These are phyloP conservation scores for Sebastes vulpes DNA, from an alignment of 2,797 vertebrate species.

Conservation along the genomic window DNA sequence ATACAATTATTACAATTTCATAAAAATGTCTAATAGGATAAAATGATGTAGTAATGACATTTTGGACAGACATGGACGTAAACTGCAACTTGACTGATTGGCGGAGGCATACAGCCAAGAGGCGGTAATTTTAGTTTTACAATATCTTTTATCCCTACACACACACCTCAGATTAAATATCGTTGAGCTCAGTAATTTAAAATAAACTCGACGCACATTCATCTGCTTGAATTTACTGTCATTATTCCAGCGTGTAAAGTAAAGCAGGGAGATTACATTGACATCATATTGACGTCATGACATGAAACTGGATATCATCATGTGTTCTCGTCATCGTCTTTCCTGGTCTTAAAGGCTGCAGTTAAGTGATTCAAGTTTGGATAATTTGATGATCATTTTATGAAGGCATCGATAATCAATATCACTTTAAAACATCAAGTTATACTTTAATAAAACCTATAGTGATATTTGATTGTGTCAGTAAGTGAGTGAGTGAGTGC, in stretches of 20 bases:
- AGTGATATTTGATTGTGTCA: not conserved
- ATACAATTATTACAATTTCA: no score
- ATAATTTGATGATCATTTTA: not conserved
- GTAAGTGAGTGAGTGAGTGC: not conserved
- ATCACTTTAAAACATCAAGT: not conserved
- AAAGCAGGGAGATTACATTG: constrained; percentile 8
- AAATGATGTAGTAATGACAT: no score
- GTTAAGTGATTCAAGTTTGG: not conserved
- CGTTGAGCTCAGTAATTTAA: not conserved
- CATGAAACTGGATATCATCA: constrained; percentile 35
- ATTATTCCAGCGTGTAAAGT: constrained; percentile 17
- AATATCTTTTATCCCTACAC: not conserved
- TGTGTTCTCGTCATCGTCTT: constrained; percentile 11
- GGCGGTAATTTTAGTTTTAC: not conserved
- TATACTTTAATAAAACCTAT: not conserved
- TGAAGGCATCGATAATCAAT: not conserved
- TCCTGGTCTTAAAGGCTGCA: not conserved
- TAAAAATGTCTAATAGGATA: no score
- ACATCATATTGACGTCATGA: constrained; percentile 28
- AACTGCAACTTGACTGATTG: not conserved
- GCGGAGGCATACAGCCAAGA: not conserved
- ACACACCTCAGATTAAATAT: not conserved
- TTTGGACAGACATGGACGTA: not conserved
- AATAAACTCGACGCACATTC: not conserved
- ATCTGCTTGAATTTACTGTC: not conserved